phyloP scores from a whole-genome alignment of 2,888 invertebrate species.

The Andrena bucephala region DNA sequence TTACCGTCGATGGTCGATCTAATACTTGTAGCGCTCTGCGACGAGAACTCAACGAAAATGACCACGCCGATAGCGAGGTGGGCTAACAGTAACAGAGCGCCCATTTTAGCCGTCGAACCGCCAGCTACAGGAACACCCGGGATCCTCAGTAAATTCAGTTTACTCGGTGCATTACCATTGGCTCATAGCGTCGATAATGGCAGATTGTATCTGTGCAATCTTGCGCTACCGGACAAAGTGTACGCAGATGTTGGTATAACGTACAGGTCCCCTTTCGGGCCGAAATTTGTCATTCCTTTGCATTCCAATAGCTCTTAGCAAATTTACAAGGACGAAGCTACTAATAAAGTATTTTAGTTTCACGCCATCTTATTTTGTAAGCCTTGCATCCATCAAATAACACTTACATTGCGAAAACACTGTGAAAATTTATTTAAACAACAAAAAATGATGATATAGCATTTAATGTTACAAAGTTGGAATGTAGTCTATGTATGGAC shows the following conservation, averaged over 20 bases:
- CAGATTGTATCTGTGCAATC: conserved; percentile 93
- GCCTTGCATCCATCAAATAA: conserved; percentile 36
- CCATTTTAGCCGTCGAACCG: conserved; percentile 91
- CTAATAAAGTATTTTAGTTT: conserved; percentile 48
- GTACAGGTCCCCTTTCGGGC: conserved; percentile 94
- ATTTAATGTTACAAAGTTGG: conserved; percentile 43
- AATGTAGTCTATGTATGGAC: conserved; percentile 34
- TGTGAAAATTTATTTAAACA: conserved; percentile 35
- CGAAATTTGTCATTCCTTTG: conserved; percentile 92
- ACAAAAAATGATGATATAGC: conserved; percentile 18
- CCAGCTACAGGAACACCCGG: conserved; percentile 89
- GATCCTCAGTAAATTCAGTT: conserved; percentile 88
- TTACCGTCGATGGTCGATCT: conserved; percentile 86
- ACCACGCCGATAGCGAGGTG: conserved; percentile 88
- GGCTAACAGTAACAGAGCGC: conserved; percentile 90
- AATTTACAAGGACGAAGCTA: conserved; percentile 58
- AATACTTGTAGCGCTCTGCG: conserved; percentile 86
- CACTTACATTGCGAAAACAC: conserved; percentile 10
- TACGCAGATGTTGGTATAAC: conserved; percentile 91
- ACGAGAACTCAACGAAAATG: conserved; percentile 84
- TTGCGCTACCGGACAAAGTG: conserved; percentile 92
- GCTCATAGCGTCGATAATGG: conserved; percentile 88
- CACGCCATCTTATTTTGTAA: conserved; percentile 31
- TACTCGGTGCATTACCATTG: conserved; percentile 90
- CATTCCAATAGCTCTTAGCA: conserved; percentile 85